phyloP scores from a whole-genome alignment of 1,140 invertebrate genomes.

The Cotesia typhae region DNA sequence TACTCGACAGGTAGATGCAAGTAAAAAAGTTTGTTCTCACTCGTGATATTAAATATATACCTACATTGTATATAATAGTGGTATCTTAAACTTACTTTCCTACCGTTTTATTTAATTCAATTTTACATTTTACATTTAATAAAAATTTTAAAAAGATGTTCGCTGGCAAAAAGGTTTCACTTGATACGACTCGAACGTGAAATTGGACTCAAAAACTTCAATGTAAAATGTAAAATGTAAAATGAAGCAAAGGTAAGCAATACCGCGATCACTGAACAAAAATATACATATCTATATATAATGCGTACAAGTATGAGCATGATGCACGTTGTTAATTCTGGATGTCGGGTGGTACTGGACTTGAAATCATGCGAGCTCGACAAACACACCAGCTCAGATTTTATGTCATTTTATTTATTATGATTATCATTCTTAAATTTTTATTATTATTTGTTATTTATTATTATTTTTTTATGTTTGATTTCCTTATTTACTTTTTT shows the following conservation, averaged over 20 bases:
- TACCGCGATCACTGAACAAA: no score
- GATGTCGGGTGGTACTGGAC: constrained; percentile 1
- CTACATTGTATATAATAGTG: background rate
- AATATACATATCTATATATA: background rate
- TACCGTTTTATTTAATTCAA: no score
- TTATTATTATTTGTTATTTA: background rate
- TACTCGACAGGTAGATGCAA: background rate
- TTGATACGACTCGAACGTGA: background rate
- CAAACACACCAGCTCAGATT: constrained; percentile 19
- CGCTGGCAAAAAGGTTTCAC: no score
- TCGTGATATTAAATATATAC: background rate
- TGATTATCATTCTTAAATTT: constrained; percentile 4
- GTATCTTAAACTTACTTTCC: no score
- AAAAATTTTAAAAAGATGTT: no score
- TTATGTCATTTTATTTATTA: constrained; percentile 22
- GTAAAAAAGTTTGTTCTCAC: constrained; percentile 7
- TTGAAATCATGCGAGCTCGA: constrained; percentile 17
- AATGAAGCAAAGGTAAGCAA: no score
- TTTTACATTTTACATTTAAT: no score
- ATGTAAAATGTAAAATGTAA: no score
- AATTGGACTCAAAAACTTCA: no score
- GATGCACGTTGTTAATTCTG: constrained; percentile 29
- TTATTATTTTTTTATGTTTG: constrained; percentile 2
- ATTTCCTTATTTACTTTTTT: constrained; percentile 15
- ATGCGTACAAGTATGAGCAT: background rate